These are phyloP conservation scores for Acanthosepion pharaonis DNA, from an alignment of 2,888 invertebrate species.

Conservation along the genomic window DNA sequence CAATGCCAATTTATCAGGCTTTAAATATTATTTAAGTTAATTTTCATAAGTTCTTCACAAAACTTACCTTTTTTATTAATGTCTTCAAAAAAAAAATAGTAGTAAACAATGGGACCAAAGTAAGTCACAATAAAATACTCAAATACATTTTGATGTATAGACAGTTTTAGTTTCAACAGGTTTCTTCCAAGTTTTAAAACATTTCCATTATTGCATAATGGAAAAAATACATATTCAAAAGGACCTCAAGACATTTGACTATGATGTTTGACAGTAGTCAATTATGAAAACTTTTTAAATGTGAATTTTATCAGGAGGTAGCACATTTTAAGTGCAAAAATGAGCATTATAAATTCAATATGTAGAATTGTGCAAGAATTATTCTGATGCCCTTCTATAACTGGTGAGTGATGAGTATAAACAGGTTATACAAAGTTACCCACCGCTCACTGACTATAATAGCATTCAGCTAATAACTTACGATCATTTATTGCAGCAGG, in stretches of 20 bases:
- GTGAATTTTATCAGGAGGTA: background rate
- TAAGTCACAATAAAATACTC: background rate
- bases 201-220: too few relatives aligned
- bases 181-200: too few relatives aligned
- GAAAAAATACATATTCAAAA: too few relatives aligned
- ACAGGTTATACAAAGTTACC: conserved; percentile 33
- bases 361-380: conserved; percentile 33
- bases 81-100: too few relatives aligned
- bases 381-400: conserved; percentile 33
- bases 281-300: too few relatives aligned
- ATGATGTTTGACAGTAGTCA: too few relatives aligned
- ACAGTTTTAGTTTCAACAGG: too few relatives aligned
- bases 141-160: background rate
- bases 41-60: background rate
- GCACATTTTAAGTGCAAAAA: background rate
- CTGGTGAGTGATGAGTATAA: conserved; percentile 15
- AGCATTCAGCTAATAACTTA: conserved; percentile 59
- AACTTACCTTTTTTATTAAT: too few relatives aligned
- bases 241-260: too few relatives aligned
- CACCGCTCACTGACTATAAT: conserved; percentile 33
- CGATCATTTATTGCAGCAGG: conserved; percentile 61
- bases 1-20: background rate
- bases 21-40: background rate
- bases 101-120: too few relatives aligned
- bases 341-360: background rate